Percentiles rank a stretch among this genome's conserved stretches.
Conservation (phyloP, 2,888 invertebrate species). For the Endomychus coccineus region DNA sequence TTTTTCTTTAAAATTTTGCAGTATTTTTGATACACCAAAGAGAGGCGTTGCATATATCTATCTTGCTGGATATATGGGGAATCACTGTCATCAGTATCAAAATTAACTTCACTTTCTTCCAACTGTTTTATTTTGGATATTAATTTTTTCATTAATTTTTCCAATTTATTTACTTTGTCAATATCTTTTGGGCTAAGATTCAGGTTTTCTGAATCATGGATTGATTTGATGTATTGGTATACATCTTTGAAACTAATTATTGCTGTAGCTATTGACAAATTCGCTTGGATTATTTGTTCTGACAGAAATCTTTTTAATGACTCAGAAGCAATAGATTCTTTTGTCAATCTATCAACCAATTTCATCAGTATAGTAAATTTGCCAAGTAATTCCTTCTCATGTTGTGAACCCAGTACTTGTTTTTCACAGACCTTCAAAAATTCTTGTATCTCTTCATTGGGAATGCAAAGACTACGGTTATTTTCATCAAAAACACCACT, state of each 20-base stretch:
- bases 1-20: conserved; percentile 32
- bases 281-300: conserved; percentile 13
- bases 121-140: conserved; percentile 59
- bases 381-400: no score
- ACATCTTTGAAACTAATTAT: conserved; percentile 29
- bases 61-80: conserved; percentile 66
- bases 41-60: conserved; percentile 27
- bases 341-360: conserved; percentile 7
- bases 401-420: no score
- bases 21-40: conserved; percentile 29
- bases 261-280: conserved; percentile 20
- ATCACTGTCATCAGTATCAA: conserved; percentile 61
- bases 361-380: conserved; percentile 11
- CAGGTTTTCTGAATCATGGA: conserved; percentile 19
- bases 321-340: conserved; percentile 6
- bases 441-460: no score
- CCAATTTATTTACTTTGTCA: conserved; percentile 32
- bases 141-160: conserved; percentile 55
- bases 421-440: no score
- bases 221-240: conserved; percentile 23
- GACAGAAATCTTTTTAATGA: conserved; percentile 5
- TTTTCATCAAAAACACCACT: no score
- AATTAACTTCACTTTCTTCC: conserved; percentile 63
- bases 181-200: conserved; percentile 22
- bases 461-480: no score